Percentiles rank a stretch among this genome's conserved stretches.
Conservation (phyloP, 2,797 vertebrate species). For the Astyanax mexicanus region DNA sequence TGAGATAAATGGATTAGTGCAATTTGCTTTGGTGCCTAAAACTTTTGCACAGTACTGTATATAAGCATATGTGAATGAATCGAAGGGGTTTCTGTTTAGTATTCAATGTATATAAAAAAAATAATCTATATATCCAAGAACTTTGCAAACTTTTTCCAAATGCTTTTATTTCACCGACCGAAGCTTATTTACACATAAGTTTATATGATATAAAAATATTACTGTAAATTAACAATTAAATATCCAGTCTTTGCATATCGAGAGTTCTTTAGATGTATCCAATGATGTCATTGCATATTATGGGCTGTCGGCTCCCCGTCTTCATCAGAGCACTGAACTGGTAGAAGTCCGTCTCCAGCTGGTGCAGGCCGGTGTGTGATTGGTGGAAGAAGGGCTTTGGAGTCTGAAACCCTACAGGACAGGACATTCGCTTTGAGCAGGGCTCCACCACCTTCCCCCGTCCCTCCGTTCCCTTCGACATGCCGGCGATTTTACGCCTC, state of each 20-base stretch:
- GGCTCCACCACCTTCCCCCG: conserved; percentile 66
- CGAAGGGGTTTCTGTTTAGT: too few relatives aligned
- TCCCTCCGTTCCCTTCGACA: conserved; percentile 79
- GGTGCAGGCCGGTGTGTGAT: conserved; percentile 87
- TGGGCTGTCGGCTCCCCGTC: conserved; percentile 95
- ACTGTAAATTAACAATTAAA: conserved; percentile 11
- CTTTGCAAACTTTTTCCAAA: not conserved
- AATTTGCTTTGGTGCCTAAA: too few relatives aligned
- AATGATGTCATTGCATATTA: conserved; percentile 95
- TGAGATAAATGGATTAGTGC: too few relatives aligned
- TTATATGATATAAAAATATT: conserved; percentile 54
- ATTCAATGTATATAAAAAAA: not conserved
- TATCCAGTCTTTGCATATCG: not conserved
- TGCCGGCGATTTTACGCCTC: conserved; percentile 85
- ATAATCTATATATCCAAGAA: not conserved
- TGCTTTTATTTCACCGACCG: conserved; percentile 34
- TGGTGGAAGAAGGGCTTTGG: conserved; percentile 89
- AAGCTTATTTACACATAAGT: conserved; percentile 29
- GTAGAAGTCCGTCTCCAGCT: conserved; percentile 85
- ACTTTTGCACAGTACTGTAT: too few relatives aligned
- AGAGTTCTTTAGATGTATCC: conserved; percentile 89
- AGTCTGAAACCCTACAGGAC: conserved; percentile 84
- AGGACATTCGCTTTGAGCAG: conserved; percentile 87
- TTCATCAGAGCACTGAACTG: conserved; percentile 91
- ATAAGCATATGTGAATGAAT: too few relatives aligned